phyloP scores from a whole-genome alignment of 92 coral and sea anemone species.

The Bergia sp. region DNA sequence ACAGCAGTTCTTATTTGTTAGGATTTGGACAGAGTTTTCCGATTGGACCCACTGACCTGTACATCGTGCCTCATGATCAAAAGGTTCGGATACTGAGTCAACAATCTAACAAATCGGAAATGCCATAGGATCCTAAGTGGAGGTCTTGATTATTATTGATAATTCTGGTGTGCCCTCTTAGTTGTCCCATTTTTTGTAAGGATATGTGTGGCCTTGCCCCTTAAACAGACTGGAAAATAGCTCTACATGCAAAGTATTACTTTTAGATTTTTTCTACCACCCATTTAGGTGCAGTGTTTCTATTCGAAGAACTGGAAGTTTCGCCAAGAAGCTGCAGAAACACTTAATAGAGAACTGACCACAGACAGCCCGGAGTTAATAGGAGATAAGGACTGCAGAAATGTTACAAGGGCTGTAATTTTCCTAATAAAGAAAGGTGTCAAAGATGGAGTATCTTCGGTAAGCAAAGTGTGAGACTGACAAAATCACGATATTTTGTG shows the following conservation, averaged over 20 bases:
- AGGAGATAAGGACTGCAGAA: slow-evolving; percentile 79
- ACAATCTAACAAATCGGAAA: too few relatives aligned
- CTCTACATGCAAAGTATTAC: background rate
- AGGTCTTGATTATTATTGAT: background rate
- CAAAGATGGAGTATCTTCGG: slow-evolving; percentile 92
- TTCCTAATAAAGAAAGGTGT: slow-evolving; percentile 89
- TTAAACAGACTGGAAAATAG: too few relatives aligned
- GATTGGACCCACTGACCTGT: too few relatives aligned
- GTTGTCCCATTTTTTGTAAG: too few relatives aligned
- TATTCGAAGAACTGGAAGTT: slow-evolving; percentile 95
- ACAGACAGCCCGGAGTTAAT: slow-evolving; percentile 76
- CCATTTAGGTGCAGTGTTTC: slow-evolving; percentile 84
- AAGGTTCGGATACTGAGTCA: background rate
- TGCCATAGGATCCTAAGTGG: background rate
- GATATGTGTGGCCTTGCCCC: background rate
- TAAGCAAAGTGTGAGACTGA: slow-evolving; percentile 48
- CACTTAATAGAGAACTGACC: slow-evolving; percentile 75
- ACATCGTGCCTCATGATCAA: too few relatives aligned
- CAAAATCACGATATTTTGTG: background rate
- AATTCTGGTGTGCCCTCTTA: too few relatives aligned
- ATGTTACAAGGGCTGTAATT: slow-evolving; percentile 81
- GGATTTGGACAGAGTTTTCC: too few relatives aligned
- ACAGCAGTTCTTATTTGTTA: too few relatives aligned
- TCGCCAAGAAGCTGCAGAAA: slow-evolving; percentile 95
- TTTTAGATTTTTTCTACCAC: background rate